Percentiles rank a stretch among this genome's conserved stretches.
These are phyloP conservation scores for Thalassophryne amazonica DNA, from an alignment of 2,797 vertebrate species.

Conservation along the genomic window DNA sequence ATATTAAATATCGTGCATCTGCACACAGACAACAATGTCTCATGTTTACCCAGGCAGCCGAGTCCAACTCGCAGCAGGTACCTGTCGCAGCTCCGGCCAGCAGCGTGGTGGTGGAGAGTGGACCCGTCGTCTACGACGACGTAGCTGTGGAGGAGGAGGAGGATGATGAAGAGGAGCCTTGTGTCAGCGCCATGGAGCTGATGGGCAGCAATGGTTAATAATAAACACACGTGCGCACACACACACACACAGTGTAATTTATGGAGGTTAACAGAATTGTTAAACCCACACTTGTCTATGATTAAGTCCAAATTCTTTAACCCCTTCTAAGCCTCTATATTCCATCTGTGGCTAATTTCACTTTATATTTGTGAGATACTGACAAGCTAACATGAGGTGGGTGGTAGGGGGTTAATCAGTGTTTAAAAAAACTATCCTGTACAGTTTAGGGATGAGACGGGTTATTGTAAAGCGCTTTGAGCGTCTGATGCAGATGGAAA, in stretches of 20 bases:
- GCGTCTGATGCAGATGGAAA: no score
- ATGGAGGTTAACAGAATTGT: no score
- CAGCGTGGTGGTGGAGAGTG: conserved; percentile 86
- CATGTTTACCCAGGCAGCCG: conserved; percentile 26
- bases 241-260: background rate
- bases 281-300: background rate
- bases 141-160: conserved; percentile 85
- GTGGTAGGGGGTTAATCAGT: no score
- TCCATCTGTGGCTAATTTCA: no score
- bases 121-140: conserved; percentile 87
- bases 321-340: no score
- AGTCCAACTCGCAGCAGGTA: conserved; percentile 16
- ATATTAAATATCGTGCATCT: conserved; percentile 26
- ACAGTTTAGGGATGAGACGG: no score
- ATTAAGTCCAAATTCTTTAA: no score
- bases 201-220: conserved; percentile 85
- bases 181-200: conserved; percentile 90
- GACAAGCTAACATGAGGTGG: no score
- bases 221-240: background rate
- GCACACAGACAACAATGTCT: conserved; percentile 1
- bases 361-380: no score
- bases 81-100: conserved; percentile 1
- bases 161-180: conserved; percentile 89
- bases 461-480: no score
- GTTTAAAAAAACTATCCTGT: no score